These are phyloP conservation scores for Microctenopoma steveboyesi DNA, from an alignment of 2,797 vertebrate genomes.

Conservation along the genomic window DNA sequence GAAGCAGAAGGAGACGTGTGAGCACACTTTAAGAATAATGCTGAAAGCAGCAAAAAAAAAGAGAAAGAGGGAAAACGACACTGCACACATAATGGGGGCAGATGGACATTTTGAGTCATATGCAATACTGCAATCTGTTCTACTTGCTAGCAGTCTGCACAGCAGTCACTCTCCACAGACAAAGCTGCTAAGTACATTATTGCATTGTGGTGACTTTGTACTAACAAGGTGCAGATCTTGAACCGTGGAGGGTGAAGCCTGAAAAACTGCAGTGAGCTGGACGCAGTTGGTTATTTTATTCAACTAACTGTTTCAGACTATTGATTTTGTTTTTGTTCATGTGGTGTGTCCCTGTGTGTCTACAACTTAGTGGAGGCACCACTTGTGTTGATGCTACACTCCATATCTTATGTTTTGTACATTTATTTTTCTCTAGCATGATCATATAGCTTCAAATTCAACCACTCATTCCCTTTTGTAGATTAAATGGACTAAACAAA, in stretches of 20 bases:
- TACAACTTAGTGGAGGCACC: conserved; percentile 39
- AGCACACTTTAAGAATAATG: conserved; percentile 48
- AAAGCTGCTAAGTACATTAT: conserved; percentile 52
- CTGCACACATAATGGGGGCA: conserved; percentile 67
- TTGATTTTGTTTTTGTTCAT: conserved; percentile 55
- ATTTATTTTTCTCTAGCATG: conserved; percentile 23
- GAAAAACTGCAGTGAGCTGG: conserved; percentile 40
- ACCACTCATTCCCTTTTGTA: conserved; percentile 26
- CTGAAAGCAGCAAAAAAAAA: conserved; percentile 58
- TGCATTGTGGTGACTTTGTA: conserved; percentile 51
- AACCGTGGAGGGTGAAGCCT: conserved; percentile 16
- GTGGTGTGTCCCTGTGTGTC: conserved; percentile 46
- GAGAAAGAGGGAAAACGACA: conserved; percentile 1
- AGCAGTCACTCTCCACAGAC: conserved; percentile 55
- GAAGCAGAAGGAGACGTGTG: conserved; percentile 25
- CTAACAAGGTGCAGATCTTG: conserved; percentile 55
- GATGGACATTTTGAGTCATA: conserved; percentile 79
- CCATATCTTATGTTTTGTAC: conserved; percentile 22
- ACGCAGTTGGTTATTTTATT: conserved; percentile 54
- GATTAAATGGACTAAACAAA: conserved; percentile 4
- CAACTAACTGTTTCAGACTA: conserved; percentile 57
- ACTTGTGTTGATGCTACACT: conserved; percentile 14
- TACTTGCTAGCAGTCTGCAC: conserved; percentile 52
- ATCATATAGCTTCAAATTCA: conserved; percentile 23
- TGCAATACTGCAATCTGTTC: conserved; percentile 75